Conservation (phyloP, 2,888 invertebrate species). For the Drosophila melanosoma region DNA sequence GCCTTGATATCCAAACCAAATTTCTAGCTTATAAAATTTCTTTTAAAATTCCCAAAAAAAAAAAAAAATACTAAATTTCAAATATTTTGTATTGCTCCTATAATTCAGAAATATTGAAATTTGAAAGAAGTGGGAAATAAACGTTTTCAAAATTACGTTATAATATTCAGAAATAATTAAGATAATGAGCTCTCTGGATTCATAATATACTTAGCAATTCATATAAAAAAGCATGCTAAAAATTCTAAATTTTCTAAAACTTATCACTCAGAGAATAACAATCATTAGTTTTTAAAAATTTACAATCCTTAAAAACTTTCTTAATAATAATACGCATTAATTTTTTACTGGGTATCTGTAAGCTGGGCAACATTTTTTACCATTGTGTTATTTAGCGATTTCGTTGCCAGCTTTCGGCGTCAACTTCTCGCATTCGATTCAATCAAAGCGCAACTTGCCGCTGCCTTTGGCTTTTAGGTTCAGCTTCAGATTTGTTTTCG, state of each 20-base stretch:
- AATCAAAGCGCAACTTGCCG: slow-evolving; percentile 77
- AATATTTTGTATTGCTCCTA: no score
- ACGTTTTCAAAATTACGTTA: background rate
- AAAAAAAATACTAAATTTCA: no score
- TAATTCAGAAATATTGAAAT: background rate
- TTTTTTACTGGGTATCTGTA: background rate
- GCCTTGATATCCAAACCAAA: no score
- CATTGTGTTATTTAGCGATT: slow-evolving; percentile 35
- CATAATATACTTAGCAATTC: background rate
- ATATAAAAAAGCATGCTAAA: background rate
- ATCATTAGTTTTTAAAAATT: accelerated
- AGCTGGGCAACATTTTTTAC: background rate
- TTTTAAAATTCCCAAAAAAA: no score
- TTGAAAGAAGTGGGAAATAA: background rate
- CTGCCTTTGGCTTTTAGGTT: slow-evolving; percentile 53
- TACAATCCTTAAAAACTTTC: background rate
- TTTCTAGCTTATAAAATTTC: no score
- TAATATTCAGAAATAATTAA: background rate
- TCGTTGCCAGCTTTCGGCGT: slow-evolving; percentile 40
- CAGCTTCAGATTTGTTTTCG: slow-evolving; percentile 66
- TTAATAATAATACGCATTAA: background rate
- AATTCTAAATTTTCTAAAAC: background rate
- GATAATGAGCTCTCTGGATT: background rate
- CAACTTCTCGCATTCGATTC: slow-evolving; percentile 69
- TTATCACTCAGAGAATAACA: background rate